A percentile compares a stretch with the other conserved stretches of the same genome.
These are phyloP conservation scores for Scaptomyza polygonia DNA, from an alignment of 2,888 invertebrate species.

Conservation along the genomic window DNA sequence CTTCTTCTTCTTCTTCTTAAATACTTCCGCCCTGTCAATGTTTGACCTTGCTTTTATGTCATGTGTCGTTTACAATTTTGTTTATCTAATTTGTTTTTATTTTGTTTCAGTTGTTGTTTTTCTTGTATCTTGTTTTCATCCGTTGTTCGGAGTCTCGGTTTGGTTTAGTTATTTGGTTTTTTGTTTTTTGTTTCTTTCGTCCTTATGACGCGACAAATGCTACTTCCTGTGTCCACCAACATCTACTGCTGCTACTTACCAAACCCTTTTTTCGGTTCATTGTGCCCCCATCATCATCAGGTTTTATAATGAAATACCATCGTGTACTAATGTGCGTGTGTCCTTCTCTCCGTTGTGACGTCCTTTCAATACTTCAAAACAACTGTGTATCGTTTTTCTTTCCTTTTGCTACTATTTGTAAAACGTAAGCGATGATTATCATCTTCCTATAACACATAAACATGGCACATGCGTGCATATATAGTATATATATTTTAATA, in stretches of 20 bases:
- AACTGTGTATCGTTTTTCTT: constrained; percentile 40
- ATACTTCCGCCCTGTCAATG: constrained; percentile 2
- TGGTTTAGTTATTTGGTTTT: constrained; percentile 11
- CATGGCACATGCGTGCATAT: constrained; percentile 19
- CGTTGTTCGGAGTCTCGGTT: constrained; percentile 7
- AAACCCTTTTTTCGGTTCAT: neutral
- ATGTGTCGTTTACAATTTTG: constrained; percentile 39
- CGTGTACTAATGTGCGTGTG: constrained; percentile 59
- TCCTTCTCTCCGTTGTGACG: constrained; percentile 47
- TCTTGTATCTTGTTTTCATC: constrained; percentile 35
- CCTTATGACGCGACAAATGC: constrained; percentile 50
- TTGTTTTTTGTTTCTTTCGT: constrained; percentile 10
- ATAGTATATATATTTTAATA: no score
- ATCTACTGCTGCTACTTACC: neutral
- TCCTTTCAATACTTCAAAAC: constrained; percentile 58
- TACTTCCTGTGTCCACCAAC: no score
- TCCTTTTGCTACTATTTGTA: constrained; percentile 26
- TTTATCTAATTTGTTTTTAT: constrained; percentile 37
- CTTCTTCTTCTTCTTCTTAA: neutral
- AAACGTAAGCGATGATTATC: constrained; percentile 56
- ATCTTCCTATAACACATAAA: constrained; percentile 45
- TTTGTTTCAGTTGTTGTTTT: constrained; percentile 1
- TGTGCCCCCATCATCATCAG: constrained; percentile 17
- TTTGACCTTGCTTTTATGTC: constrained; percentile 6
- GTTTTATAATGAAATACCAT: constrained; percentile 58